These are phyloP conservation scores for Bombus huntii DNA, from an alignment of 1,140 invertebrate species.

Conservation along the genomic window DNA sequence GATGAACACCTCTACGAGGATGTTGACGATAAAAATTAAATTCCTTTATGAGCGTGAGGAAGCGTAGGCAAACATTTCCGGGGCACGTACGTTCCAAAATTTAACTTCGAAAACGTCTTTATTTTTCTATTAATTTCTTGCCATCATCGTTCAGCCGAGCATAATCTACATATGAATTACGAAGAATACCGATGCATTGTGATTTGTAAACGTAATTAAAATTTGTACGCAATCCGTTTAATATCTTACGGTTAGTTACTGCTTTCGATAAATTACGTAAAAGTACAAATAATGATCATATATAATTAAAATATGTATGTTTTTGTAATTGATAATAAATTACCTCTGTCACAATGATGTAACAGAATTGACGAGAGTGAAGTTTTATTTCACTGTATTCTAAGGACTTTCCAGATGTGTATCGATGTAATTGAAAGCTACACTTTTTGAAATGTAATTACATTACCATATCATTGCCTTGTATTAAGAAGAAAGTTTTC, in stretches of 20 bases:
- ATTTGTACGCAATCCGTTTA: no score
- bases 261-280: no score
- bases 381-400: background rate
- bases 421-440: background rate
- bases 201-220: no score
- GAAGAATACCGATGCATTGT: no score
- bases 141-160: background rate
- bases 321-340: no score
- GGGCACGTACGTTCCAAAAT: background rate
- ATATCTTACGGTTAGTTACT: no score
- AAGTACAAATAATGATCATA: no score
- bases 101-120: background rate
- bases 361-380: no score
- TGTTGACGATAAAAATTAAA: constrained; percentile 4
- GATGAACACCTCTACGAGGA: background rate
- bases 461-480: background rate
- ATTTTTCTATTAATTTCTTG: background rate
- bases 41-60: background rate
- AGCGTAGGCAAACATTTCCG: no score
- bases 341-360: no score
- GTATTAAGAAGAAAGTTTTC: background rate
- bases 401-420: background rate
- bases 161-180: no score
- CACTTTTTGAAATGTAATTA: background rate
- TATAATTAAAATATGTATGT: no score